Evolutionary conservation across 2,113 vertebrate genomes (phyloP).

Genomic region (Crotalus viridis): DNA sequence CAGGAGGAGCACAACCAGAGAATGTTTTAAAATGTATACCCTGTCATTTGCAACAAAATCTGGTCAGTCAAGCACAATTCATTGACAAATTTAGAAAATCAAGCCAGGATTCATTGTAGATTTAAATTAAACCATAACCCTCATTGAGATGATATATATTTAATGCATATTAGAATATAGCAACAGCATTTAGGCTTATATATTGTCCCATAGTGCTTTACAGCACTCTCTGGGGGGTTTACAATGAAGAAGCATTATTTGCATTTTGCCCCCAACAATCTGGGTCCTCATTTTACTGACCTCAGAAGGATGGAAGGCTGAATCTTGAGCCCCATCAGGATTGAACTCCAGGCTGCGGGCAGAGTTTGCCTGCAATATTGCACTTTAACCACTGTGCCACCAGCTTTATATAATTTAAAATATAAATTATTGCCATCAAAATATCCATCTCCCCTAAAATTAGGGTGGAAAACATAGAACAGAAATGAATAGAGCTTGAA

Average conservation of each 20-base stretch:
- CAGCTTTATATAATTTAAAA: not conserved
- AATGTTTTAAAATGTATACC: not conserved
- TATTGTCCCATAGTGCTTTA: not conserved
- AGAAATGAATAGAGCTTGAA: not conserved
- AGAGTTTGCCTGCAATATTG: not conserved
- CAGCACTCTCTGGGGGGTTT: not conserved
- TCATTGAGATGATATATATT: not conserved
- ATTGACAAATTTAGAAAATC: not conserved
- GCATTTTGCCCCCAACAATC: not conserved
- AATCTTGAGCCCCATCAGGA: not conserved
- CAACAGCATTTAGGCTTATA: not conserved
- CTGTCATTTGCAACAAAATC: not conserved
- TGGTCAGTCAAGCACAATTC: not conserved
- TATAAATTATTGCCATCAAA: not conserved
- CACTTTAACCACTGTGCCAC: not conserved
- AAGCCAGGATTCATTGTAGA: not conserved
- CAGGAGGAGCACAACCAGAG: not conserved
- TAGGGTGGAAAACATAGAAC: not conserved
- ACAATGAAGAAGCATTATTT: not conserved
- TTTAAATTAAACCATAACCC: not conserved
- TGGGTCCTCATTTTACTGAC: not conserved
- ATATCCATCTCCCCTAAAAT: not conserved
- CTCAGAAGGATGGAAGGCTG: not conserved
- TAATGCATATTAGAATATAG: not conserved
- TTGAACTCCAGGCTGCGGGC: not conserved